Base-by-base conservation (phyloP, 2,113 vertebrate species). In the Canis aureus region DNA sequence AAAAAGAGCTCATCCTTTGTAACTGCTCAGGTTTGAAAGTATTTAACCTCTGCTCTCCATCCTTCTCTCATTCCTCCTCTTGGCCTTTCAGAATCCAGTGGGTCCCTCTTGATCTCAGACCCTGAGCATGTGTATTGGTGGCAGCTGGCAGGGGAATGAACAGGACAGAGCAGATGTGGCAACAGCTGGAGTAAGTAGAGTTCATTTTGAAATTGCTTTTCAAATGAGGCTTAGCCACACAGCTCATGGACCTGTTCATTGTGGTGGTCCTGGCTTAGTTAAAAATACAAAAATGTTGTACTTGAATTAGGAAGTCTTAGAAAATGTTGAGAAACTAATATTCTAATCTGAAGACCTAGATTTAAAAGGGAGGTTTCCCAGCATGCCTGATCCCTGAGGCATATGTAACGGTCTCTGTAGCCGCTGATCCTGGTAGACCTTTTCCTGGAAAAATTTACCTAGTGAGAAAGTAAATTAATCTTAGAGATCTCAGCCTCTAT, bases 101-200 rank as follows among this genome's bases (percentile, higher is more conserved):
- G 27, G 59, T 25, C 3, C 93, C 66, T 69, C 94, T 86, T 29
- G 84, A 97, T 79, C 9, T 22, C 94, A 27, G 59, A 80, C 11
- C 20, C 35, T 69, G 90, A 98, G 96, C 29, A 2, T 35, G 57
- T 94, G 80, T 29, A 12, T 38, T 91, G 59, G 38, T 38, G 38
- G 73, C 94, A 97, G 89, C n/a, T 97, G 60, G 13, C 71, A 15
- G 67, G 91, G 90, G 80, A 62, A 32, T 85, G 62, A 78, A 91
- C 69, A 93, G n/a, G 71, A 43, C 8, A 11, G 35, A 96, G 59
- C 97, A 97, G 96, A 98, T 97, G 96, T 92, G 91, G 51, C 57
- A 96, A 96, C 95, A 98, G 94, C 97, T 97, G 96, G 97, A 95
- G 80, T 85, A 94, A 64, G 95, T 1, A 97, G 89, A 81, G 84